Conservation (phyloP, 2,113 vertebrate genomes). For the Coreoperca whiteheadi region DNA sequence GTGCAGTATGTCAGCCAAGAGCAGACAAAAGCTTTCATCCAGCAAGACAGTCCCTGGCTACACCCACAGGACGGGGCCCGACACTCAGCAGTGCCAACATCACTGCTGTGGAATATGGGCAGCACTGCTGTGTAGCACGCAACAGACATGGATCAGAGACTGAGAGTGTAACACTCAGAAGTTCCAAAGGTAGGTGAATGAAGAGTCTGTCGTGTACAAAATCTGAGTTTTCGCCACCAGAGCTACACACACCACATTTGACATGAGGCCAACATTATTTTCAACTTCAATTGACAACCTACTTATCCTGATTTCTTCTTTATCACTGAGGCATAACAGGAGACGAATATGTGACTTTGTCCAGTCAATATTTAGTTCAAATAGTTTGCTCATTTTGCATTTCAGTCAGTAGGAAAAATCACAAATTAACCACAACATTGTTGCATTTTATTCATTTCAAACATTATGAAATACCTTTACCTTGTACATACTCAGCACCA, state of each 20-base stretch:
- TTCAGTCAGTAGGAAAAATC: neutral
- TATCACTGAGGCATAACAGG: no score
- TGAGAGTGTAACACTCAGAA: neutral
- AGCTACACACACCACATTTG: no score
- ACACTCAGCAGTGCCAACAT: conserved; percentile 48
- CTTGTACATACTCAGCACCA: neutral
- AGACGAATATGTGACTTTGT: no score
- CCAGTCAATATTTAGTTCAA: no score
- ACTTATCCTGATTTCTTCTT: no score
- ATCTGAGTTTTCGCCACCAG: no score
- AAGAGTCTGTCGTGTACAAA: neutral
- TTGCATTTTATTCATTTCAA: neutral
- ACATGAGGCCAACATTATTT: no score
- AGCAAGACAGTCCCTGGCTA: neutral
- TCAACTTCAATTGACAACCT: no score
- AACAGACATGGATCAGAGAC: conserved; percentile 76
- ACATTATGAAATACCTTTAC: neutral
- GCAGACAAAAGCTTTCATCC: conserved; percentile 50
- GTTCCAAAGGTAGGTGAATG: conserved; percentile 27
- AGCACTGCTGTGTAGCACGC: conserved; percentile 71
- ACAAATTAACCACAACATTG: neutral
- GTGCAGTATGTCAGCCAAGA: conserved; percentile 43
- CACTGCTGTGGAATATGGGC: conserved; percentile 21
- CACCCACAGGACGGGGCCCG: neutral
- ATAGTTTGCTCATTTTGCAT: neutral